A percentile compares a stretch with the other conserved stretches of the same genome.
phyloP scores from a whole-genome alignment of 2,888 invertebrate genomes.

The Apantesis nais region DNA sequence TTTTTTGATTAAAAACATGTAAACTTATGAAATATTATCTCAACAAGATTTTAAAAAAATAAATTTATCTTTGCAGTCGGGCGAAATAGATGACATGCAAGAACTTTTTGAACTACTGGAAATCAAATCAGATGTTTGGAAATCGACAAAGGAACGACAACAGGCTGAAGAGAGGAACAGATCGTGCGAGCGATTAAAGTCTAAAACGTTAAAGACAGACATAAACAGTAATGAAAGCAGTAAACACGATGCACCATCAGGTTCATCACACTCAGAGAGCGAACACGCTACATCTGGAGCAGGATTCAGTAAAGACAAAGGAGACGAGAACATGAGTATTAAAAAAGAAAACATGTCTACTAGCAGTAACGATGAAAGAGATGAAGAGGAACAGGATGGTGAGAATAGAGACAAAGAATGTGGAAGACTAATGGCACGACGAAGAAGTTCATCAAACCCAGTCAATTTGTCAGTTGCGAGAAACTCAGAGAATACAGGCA shows the following conservation, averaged over 20 bases:
- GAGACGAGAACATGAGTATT: conserved; percentile 77
- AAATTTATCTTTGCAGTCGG: conserved; percentile 85
- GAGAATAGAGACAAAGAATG: conserved; percentile 83
- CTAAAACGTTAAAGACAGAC: conserved; percentile 78
- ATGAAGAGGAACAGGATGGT: conserved; percentile 83
- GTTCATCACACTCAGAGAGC: conserved; percentile 82
- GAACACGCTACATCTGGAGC: conserved; percentile 79
- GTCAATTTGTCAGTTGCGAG: conserved; percentile 90
- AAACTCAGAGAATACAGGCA: conserved; percentile 85
- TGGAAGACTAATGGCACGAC: conserved; percentile 83
- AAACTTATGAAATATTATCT: conserved; percentile 28
- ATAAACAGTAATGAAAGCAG: conserved; percentile 84
- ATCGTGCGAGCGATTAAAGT: conserved; percentile 81
- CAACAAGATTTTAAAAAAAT: conserved; percentile 20
- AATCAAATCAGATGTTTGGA: conserved; percentile 93
- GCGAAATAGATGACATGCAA: conserved; percentile 93
- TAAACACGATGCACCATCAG: conserved; percentile 82
- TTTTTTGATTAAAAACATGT: conserved; percentile 18
- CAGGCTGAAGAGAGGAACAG: conserved; percentile 81
- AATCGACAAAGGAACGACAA: conserved; percentile 83
- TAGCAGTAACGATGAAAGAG: conserved; percentile 82
- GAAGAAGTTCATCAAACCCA: conserved; percentile 92
- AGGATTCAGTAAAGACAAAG: conserved; percentile 81
- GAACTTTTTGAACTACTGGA: conserved; percentile 93
- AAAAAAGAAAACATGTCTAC: conserved; percentile 84